phyloP scores from a whole-genome alignment of 30 jellyfish, hydroid and myxozoan genomes.

The Hydractinia echinata region DNA sequence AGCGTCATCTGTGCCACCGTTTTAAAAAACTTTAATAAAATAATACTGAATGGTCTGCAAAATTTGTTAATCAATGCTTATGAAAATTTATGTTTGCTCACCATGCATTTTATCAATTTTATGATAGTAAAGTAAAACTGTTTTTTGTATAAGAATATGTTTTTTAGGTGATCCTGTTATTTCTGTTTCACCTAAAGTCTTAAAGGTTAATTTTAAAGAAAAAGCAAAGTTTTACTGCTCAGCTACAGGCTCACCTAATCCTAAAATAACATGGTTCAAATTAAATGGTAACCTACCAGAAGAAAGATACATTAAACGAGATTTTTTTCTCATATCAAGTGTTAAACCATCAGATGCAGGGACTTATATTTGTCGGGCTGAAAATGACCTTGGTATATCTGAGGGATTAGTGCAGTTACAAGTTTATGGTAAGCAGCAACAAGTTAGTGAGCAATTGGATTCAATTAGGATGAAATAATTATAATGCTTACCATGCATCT shows the following conservation, averaged over 20 bases:
- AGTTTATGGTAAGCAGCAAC: constrained; percentile 38
- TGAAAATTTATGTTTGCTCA: no score
- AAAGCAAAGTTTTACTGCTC: constrained; percentile 60
- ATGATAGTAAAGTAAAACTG: no score
- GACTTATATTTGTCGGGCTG: constrained; percentile 62
- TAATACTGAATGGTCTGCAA: no score
- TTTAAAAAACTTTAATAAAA: no score
- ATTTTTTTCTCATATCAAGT: constrained; percentile 44
- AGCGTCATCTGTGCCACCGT: no score
- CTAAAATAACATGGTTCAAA: constrained; percentile 64
- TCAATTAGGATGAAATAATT: no score
- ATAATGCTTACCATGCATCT: no score
- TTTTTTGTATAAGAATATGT: no score
- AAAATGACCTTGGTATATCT: constrained; percentile 59
- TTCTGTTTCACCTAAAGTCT: constrained; percentile 36
- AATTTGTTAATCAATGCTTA: no score
- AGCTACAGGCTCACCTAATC: constrained; percentile 66
- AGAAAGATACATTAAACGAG: constrained; percentile 27
- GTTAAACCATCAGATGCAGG: constrained; percentile 58
- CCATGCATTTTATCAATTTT: no score
- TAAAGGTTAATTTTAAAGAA: constrained; percentile 48
- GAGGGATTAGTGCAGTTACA: constrained; percentile 41
- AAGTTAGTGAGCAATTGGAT: no score
- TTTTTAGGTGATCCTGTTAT: constrained; percentile 72
- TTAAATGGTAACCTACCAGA: constrained; percentile 44